These are phyloP conservation scores for Papilio aristodemus DNA, from an alignment of 1,140 invertebrate genomes.

Conservation along the genomic window DNA sequence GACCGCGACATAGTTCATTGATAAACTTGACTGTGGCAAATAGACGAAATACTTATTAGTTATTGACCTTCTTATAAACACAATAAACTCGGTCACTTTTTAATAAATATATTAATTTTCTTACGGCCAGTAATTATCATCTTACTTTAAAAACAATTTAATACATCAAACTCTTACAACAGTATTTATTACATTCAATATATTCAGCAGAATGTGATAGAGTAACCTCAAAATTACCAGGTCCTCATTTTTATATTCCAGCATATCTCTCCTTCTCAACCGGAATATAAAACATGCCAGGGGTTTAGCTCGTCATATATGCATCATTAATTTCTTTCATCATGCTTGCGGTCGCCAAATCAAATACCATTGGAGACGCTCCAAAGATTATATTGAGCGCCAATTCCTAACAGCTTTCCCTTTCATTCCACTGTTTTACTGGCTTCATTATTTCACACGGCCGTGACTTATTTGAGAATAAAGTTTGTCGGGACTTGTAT, in stretches of 20 bases:
- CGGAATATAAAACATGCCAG: too few species aligned
- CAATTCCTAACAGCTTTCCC: slow-evolving; percentile 29
- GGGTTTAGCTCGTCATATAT: too few species aligned
- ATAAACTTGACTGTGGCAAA: slow-evolving; percentile 61
- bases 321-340: background rate
- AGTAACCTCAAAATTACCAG: too few species aligned
- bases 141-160: background rate
- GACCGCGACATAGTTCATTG: slow-evolving; percentile 69
- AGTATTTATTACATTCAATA: background rate
- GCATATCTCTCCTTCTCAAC: too few species aligned
- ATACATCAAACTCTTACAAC: background rate
- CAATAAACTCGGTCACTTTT: slow-evolving; percentile 40
- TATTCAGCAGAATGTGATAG: too few species aligned
- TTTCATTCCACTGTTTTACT: slow-evolving; percentile 19
- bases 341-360: background rate
- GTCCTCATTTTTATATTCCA: too few species aligned
- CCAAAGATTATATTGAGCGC: slow-evolving; percentile 24
- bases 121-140: slow-evolving; percentile 5
- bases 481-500: slow-evolving; percentile 35
- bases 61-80: slow-evolving; percentile 54
- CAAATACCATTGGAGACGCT: slow-evolving; percentile 15
- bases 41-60: slow-evolving; percentile 43
- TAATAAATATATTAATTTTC: slow-evolving; percentile 31
- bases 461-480: slow-evolving; percentile 38
- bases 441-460: slow-evolving; percentile 20